phyloP scores from a whole-genome alignment of 2,113 vertebrate genomes.

The Edolisoma coerulescens region DNA sequence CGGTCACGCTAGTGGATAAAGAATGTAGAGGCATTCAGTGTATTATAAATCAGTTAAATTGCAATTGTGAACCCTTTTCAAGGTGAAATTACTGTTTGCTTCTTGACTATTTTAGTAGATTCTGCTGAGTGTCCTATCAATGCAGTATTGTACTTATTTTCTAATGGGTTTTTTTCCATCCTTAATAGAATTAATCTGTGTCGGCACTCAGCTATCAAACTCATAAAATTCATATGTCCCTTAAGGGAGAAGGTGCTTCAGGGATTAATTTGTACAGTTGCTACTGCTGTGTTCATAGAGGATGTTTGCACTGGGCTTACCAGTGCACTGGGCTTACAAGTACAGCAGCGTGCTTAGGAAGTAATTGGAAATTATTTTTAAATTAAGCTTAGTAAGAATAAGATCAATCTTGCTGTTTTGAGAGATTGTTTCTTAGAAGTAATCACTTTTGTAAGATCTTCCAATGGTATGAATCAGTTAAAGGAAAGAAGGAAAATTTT shows the following conservation, averaged over 20 bases:
- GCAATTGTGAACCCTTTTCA: neutral
- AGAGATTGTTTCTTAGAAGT: neutral
- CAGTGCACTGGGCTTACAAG: neutral
- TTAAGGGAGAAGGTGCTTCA: neutral
- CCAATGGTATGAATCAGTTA: neutral
- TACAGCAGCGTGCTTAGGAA: neutral
- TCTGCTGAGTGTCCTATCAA: neutral
- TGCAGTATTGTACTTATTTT: neutral
- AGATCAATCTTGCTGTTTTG: neutral
- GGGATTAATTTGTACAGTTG: neutral
- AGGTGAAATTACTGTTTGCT: neutral
- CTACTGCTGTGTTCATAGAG: neutral
- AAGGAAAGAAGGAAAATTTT: neutral
- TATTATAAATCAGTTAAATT: neutral
- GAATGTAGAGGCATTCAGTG: neutral
- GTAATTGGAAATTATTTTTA: neutral
- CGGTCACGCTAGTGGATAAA: neutral
- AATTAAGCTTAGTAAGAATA: neutral
- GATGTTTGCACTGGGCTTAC: neutral
- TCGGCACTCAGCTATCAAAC: neutral
- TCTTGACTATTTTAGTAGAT: neutral
- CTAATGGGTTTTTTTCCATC: accelerated
- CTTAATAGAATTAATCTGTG: neutral
- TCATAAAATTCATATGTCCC: neutral
- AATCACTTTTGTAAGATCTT: neutral